Evolutionary conservation across 2,888 invertebrate species (phyloP).

Genomic region (Hypena proboscidalis): DNA sequence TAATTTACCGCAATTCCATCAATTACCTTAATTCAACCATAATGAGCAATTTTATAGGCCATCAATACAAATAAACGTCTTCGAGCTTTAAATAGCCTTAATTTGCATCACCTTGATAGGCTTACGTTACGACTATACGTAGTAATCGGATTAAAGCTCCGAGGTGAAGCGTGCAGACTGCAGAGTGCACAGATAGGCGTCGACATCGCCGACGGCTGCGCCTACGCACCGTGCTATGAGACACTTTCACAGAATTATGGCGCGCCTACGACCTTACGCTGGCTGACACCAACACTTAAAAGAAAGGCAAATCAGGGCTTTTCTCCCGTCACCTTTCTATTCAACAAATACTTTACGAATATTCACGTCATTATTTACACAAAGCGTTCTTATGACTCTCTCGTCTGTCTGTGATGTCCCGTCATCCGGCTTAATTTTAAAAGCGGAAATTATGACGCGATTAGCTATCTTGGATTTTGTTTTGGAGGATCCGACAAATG

Average conservation of each 20-base stretch:
- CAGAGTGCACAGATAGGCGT: conserved; percentile 48
- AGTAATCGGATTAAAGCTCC: conserved; percentile 74
- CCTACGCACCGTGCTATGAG: conserved; percentile 70
- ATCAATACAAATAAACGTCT: conserved; percentile 49
- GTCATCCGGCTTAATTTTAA: conserved; percentile 20
- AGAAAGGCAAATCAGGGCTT: conserved; percentile 60
- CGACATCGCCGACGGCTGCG: conserved; percentile 54
- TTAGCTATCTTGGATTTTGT: conserved; percentile 23
- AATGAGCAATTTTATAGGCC: conserved; percentile 38
- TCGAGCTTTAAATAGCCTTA: conserved; percentile 48
- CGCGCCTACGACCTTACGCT: conserved; percentile 71
- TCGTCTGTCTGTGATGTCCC: conserved; percentile 10
- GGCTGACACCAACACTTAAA: conserved; percentile 65
- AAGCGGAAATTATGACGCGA: conserved; percentile 30
- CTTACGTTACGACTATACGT: conserved; percentile 47
- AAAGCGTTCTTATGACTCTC: conserved; percentile 7
- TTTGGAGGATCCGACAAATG: conserved; percentile 31
- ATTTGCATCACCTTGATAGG: conserved; percentile 46
- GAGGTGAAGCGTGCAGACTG: conserved; percentile 50
- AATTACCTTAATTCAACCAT: conserved; percentile 39
- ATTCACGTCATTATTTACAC: conserved; percentile 15
- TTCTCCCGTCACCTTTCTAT: conserved; percentile 52
- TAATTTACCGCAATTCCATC: conserved; percentile 26
- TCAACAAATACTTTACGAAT: conserved; percentile 36
- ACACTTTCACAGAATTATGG: conserved; percentile 71